Conservation (phyloP, 2,888 invertebrate genomes). For the Pristionchus arcanus region DNA sequence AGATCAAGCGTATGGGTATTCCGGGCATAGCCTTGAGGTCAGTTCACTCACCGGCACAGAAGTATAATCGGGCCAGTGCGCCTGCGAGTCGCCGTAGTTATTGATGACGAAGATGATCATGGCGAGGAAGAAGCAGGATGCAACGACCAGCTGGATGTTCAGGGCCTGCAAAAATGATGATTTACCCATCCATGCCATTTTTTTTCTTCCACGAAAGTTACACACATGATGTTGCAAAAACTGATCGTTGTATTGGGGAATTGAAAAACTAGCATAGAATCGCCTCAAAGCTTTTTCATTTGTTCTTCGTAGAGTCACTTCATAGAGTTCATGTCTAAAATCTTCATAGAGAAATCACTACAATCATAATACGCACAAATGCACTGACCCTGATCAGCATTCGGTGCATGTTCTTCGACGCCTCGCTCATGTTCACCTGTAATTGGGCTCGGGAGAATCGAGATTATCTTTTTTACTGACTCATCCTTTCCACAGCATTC, state of each 20-base stretch:
- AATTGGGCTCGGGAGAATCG: not conserved
- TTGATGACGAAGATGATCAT: slow-evolving; percentile 46
- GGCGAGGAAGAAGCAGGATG: slow-evolving; percentile 41
- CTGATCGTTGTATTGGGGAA: too few relatives aligned
- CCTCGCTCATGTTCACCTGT: slow-evolving; percentile 29
- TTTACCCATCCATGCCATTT: too few relatives aligned
- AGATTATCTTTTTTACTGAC: not conserved
- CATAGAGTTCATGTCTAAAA: too few relatives aligned
- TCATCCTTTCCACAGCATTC: too few relatives aligned
- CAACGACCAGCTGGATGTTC: slow-evolving; percentile 32
- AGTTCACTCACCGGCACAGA: not conserved
- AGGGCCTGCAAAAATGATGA: not conserved
- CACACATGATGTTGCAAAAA: too few relatives aligned
- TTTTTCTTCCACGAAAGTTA: too few relatives aligned
- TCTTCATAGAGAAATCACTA: too few relatives aligned
- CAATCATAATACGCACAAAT: not conserved
- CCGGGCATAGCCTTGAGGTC: too few relatives aligned
- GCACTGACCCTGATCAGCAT: slow-evolving; percentile 17
- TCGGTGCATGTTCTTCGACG: not conserved
- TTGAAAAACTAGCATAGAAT: too few relatives aligned
- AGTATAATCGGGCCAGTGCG: slow-evolving; percentile 21
- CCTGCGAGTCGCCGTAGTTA: not conserved
- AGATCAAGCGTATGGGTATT: too few relatives aligned
- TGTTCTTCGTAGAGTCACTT: too few relatives aligned
- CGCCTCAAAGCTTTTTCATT: too few relatives aligned